phyloP scores from a whole-genome alignment of 1,140 invertebrate genomes.

The Himalopsyche phryganea region DNA sequence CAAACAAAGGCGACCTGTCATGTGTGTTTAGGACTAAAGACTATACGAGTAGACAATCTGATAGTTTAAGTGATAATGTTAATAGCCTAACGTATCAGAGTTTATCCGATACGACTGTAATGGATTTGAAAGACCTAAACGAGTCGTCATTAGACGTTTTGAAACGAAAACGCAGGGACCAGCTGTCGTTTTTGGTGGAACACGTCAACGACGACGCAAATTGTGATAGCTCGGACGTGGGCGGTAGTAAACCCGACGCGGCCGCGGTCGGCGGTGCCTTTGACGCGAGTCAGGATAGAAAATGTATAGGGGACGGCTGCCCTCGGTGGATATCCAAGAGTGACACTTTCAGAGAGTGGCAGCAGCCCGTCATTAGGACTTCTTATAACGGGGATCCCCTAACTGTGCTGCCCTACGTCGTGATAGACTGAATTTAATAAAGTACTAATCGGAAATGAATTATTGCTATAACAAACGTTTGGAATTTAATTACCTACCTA shows the following conservation, averaged over 20 bases:
- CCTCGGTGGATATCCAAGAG: conserved; percentile 31
- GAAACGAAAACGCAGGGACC: conserved; percentile 4
- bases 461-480: too few relatives aligned
- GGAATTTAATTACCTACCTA: too few relatives aligned
- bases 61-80: background rate
- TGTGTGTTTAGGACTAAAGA: conserved; percentile 31
- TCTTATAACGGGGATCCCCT: conserved; percentile 68
- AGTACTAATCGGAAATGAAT: too few relatives aligned
- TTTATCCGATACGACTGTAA: conserved; percentile 36
- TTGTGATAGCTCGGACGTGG: conserved; percentile 11
- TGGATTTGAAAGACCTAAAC: conserved; percentile 27
- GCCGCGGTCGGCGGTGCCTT: background rate
- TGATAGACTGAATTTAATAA: conserved; percentile 67
- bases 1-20: conserved; percentile 28
- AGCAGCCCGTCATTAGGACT: conserved; percentile 68
- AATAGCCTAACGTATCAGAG: conserved; percentile 23
- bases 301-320: conserved; percentile 33
- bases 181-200: conserved; percentile 20
- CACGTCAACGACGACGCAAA: conserved; percentile 11
- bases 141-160: conserved; percentile 14
- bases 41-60: background rate
- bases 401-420: conserved; percentile 87
- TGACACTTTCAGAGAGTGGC: conserved; percentile 72
- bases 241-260: conserved; percentile 13
- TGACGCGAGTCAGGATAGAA: too few relatives aligned